These are phyloP conservation scores for Danio tinwini DNA, from an alignment of 2,797 vertebrate genomes.

Conservation along the genomic window DNA sequence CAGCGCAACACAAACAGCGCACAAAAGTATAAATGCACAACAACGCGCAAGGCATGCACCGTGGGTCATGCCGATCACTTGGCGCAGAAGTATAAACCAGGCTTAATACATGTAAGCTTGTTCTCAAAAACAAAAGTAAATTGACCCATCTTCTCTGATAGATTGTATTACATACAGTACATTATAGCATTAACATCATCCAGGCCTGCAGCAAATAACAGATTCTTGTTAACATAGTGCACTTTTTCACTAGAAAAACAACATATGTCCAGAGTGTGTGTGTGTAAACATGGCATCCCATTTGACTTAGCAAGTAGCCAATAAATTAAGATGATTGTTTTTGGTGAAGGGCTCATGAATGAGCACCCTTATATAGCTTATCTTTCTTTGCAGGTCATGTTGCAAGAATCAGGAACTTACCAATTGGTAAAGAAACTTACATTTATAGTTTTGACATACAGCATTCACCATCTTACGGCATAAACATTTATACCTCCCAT, in stretches of 20 bases:
- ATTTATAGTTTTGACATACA: slow-evolving; percentile 1
- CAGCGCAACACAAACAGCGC: no score
- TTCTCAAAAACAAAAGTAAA: background rate
- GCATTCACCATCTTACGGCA: background rate
- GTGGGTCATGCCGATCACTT: no score
- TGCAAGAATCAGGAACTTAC: background rate
- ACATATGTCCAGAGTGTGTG: background rate
- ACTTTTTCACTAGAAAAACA: background rate
- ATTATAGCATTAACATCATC: background rate
- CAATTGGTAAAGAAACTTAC: background rate
- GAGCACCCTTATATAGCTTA: background rate
- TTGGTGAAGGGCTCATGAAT: background rate
- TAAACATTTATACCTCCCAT: slow-evolving; percentile 19
- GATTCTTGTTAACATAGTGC: background rate
- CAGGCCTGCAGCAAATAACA: background rate
- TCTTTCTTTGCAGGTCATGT: background rate
- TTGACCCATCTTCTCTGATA: background rate
- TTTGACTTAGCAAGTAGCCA: background rate
- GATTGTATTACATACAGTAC: background rate
- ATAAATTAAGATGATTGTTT: background rate
- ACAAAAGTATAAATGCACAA: no score
- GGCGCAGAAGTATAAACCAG: no score
- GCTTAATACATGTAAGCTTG: no score
- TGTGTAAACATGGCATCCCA: background rate
- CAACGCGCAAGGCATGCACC: no score